Conservation (phyloP, 2,888 invertebrate genomes). For the Nemotelus nigrinus region DNA sequence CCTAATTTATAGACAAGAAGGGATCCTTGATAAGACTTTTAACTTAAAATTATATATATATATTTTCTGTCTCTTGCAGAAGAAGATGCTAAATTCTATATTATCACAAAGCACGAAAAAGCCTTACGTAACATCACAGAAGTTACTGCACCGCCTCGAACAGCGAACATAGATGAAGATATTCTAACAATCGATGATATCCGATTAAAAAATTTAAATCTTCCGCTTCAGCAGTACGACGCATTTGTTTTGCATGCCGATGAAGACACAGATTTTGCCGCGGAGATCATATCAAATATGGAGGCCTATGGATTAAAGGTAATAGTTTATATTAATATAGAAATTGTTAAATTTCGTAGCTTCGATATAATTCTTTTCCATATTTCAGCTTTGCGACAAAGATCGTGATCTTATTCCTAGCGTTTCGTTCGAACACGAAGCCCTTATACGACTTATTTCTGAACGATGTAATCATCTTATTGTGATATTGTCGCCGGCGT, state of each 20-base stretch:
- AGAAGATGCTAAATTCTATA: slow-evolving; percentile 51
- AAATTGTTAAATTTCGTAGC: not conserved
- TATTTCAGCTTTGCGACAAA: slow-evolving; percentile 75
- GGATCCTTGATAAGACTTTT: not conserved
- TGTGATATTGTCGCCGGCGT: slow-evolving; percentile 80
- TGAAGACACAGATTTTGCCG: slow-evolving; percentile 77
- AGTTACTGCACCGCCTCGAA: slow-evolving; percentile 22
- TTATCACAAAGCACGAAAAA: slow-evolving; percentile 44
- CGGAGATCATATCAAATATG: slow-evolving; percentile 71
- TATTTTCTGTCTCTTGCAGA: slow-evolving; percentile 33
- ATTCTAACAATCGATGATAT: slow-evolving; percentile 69
- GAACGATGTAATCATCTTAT: slow-evolving; percentile 82
- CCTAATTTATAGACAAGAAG: too few relatives aligned
- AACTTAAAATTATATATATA: not conserved
- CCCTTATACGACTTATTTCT: slow-evolving; percentile 77
- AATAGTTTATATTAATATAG: slow-evolving; percentile 48
- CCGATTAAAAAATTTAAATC: slow-evolving; percentile 64
- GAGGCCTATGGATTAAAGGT: slow-evolving; percentile 75
- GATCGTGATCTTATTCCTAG: slow-evolving; percentile 79
- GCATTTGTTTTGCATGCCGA: slow-evolving; percentile 82
- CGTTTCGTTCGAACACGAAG: slow-evolving; percentile 75
- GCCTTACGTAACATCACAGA: slow-evolving; percentile 29
- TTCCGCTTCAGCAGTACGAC: slow-evolving; percentile 74
- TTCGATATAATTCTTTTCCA: slow-evolving; percentile 31
- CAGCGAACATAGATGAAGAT: slow-evolving; percentile 49